Evolutionary conservation across 2,797 vertebrate genomes (phyloP), one percentile per base, ranked within the genome.

Genomic region (Meriones psammophilus): DNA sequence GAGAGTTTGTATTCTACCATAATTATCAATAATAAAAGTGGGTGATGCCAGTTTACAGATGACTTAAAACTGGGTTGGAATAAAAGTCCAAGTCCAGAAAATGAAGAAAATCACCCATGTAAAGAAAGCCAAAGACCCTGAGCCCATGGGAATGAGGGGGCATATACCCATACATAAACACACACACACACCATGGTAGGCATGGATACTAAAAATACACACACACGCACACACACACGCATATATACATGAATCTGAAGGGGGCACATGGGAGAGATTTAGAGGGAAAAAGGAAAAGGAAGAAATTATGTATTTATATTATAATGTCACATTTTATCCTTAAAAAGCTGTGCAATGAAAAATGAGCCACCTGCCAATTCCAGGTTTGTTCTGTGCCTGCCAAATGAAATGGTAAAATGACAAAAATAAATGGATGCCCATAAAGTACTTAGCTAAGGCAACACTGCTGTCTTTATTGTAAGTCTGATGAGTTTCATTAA

Each of bases 401-500:
- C 85, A 94, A 81, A 93, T 78, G 87, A 96, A 94, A 71, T 76
- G 68, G 5, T 50, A 66, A 60, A 28, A 85, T 74, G 91, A 80
- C 54, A 50, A 95, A 74, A 94, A 76, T 91, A 91, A 96, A 60
- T 30, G 66, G 81, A 85, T 62, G 33, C 17, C 13, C 69, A 88
- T 66, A 86, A 88, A 84, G 62, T 95, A 46, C 89, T 95, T 80
- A 85, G 78, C 92, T 60, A 89, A 91, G 92, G 84, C 73, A 68
- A 39, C 3, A 13, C 17, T 77, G 66, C 56, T 36, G 50, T 94
- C 91, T 94, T 66, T 87, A 58, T 46, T 33, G 46, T 94, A 66
- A 96, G 69, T 89, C 91, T 94, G 76, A 84, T 85, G 69, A 92
- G 83, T 89, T 94, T 93, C 96, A 96, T 96, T 97, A 97, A 96